Evolutionary conservation across 2,888 invertebrate genomes (phyloP), one percentile per base, ranked within the genome.

Genomic region (Cynaeus angustus): DNA sequence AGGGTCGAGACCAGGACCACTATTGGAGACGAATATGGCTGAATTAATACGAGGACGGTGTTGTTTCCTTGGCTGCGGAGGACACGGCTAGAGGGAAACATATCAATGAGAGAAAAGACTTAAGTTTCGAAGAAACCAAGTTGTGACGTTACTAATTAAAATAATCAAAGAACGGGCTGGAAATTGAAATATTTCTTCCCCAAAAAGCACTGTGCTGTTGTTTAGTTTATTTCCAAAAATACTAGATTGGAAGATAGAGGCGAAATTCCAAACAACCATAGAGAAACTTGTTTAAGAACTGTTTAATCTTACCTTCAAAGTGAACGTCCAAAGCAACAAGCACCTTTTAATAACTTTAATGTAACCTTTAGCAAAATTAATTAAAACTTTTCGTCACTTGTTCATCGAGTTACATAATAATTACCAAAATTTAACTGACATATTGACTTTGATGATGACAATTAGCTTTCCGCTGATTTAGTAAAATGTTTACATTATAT

Each of bases 21-120:
- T 91, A 73, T 91, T 91, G 59, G 92, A 92, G 70, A 94, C 92
- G 85, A 94, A 94, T 80, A 94, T 94, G 77, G 94, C 95, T 70
- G 94, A 94, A 84, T 94, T 95, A 82, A 94, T 93, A 65, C 94
- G 89, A 72, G 94, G 92, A 73, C 94, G 88, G 78, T 89, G 88
- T 69, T 88, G 88, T 56, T 89, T 86, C 79, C 89, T 86, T 30
- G 79, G 79, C 64, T 77, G 77, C 26, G 66, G 59, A 58, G 66
- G 41, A 50, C 50, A 50, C 48, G 52, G 52, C 66, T 67, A 21
- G 8, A 14, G 43, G 10, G 8, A 33, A 55, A 55, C n/a, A 33
- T 7, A 33, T 7, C 6, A 1, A 33, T 33, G 33, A 33, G 33
- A 33, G 6, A 21, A 21, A 21, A 1, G 4, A 21, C 4, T 21